These are phyloP conservation scores for Hylomyscus alleni DNA, from an alignment of 2,797 vertebrate genomes.

Conservation along the genomic window DNA sequence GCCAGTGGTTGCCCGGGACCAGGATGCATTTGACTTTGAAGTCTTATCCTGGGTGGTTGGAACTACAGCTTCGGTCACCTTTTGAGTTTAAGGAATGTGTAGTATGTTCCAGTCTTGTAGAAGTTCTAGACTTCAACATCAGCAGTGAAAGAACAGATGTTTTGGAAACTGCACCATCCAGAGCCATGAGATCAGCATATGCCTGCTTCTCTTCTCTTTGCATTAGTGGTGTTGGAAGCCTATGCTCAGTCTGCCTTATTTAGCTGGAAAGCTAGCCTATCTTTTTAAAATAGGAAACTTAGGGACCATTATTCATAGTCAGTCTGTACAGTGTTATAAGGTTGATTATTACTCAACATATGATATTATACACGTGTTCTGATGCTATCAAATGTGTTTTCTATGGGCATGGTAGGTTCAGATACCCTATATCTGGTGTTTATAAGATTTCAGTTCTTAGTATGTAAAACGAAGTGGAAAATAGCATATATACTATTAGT, in stretches of 20 bases:
- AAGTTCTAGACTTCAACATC: not conserved
- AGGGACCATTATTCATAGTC: constrained; percentile 14
- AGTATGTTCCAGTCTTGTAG: not conserved
- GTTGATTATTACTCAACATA: not conserved
- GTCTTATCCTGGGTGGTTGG: not conserved
- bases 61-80: not conserved
- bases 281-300: constrained; percentile 35
- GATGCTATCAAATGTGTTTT: constrained; percentile 44
- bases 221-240: not conserved
- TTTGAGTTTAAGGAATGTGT: constrained; percentile 22
- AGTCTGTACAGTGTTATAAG: not conserved
- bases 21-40: not conserved
- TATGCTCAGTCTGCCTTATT: constrained; percentile 26
- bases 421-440: constrained; percentile 28
- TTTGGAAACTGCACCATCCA: not conserved
- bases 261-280: constrained; percentile 13
- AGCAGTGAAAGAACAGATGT: not conserved
- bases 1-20: not conserved
- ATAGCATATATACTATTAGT: not conserved
- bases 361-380: constrained; percentile 24
- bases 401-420: constrained; percentile 30
- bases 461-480: constrained; percentile 24
- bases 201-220: not conserved
- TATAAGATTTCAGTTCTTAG: constrained; percentile 4
- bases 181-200: not conserved